Evolutionary conservation across 2,888 invertebrate species (phyloP).

Genomic region (Peribatodes rhomboidaria): DNA sequence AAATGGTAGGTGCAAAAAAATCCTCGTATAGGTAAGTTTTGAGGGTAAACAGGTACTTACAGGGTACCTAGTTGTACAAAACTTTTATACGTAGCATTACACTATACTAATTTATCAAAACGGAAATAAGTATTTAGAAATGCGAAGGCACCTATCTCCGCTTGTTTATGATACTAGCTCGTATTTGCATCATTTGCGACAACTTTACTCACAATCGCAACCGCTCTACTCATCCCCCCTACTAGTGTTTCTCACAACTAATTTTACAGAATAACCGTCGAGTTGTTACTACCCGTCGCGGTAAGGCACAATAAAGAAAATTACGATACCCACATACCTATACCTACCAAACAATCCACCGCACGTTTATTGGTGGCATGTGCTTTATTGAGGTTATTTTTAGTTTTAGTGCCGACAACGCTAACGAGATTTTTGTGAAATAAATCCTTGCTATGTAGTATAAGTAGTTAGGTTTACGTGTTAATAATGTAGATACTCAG

Average conservation of each 20-base stretch:
- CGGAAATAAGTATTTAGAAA: too few relatives aligned
- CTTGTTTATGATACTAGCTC: neutral
- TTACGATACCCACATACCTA: slow-evolving; percentile 68
- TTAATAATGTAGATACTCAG: neutral
- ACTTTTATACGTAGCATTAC: too few relatives aligned
- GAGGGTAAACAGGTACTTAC: neutral
- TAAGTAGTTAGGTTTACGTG: neutral
- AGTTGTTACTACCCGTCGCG: slow-evolving; percentile 69
- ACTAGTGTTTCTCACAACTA: neutral
- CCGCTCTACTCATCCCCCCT: neutral
- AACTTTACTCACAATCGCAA: neutral
- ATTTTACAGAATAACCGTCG: slow-evolving; percentile 56
- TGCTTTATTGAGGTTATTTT: slow-evolving; percentile 59
- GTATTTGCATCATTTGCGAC: neutral
- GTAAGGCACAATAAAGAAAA: slow-evolving; percentile 76
- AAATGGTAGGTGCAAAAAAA: neutral
- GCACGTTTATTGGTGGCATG: slow-evolving; percentile 59
- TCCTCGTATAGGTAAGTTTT: neutral
- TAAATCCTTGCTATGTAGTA: neutral
- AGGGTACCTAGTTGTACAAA: neutral
- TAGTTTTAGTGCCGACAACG: slow-evolving; percentile 44
- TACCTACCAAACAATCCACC: slow-evolving; percentile 35
- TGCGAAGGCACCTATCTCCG: too few relatives aligned
- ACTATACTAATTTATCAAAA: too few relatives aligned
- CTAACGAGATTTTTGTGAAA: slow-evolving; percentile 34